Conservation (phyloP, 2,797 vertebrate species). For the Masticophis lateralis region DNA sequence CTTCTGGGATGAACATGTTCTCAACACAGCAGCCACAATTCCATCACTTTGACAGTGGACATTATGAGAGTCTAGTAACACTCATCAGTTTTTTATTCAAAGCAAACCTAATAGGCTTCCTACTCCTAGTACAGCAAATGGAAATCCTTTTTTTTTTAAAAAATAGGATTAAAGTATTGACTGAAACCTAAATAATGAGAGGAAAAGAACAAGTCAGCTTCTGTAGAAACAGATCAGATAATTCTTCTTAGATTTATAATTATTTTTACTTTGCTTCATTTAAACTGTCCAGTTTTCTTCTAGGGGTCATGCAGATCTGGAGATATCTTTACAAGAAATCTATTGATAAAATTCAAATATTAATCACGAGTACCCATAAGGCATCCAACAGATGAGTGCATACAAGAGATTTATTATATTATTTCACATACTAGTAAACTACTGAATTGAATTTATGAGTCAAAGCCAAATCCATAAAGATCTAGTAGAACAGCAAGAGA, state of each 20-base stretch:
- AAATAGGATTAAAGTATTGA: background rate
- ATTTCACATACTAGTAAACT: background rate
- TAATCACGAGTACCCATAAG: background rate
- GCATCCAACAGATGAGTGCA: background rate
- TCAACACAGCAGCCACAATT: background rate
- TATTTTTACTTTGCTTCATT: background rate
- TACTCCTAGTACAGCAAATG: background rate
- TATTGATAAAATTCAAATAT: constrained; percentile 1
- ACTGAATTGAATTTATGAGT: constrained; percentile 3
- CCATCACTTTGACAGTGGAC: background rate
- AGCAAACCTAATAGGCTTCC: background rate
- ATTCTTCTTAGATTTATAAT: background rate
- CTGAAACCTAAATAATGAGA: background rate
- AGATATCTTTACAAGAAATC: background rate
- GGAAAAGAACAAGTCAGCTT: background rate
- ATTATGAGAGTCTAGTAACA: background rate
- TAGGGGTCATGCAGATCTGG: background rate
- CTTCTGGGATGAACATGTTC: background rate
- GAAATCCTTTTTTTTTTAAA: background rate
- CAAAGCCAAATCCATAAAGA: background rate
- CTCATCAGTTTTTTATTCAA: background rate
- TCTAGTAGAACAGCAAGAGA: background rate
- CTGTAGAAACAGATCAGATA: background rate
- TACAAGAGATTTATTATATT: background rate
- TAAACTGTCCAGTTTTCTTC: background rate